Evolutionary conservation across 1,140 invertebrate genomes (phyloP).

Genomic region (Drosophila trapezifrons): DNA sequence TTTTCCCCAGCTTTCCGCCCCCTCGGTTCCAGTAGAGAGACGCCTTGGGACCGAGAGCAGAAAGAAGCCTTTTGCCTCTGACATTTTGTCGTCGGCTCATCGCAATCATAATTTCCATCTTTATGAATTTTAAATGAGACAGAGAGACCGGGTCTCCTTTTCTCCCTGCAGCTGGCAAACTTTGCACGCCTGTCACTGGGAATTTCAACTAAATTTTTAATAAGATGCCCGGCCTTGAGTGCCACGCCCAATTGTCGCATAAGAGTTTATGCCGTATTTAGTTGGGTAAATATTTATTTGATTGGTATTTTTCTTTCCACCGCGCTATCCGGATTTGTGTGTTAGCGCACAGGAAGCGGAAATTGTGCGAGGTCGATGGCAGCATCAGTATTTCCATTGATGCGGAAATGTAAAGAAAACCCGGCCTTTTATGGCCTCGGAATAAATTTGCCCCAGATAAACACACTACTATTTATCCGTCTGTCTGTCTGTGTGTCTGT

Average conservation of each 20-base stretch:
- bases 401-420: constrained; percentile 61
- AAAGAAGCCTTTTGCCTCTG: constrained; percentile 55
- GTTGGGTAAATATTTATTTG: constrained; percentile 80
- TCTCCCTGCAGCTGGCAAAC: constrained; percentile 52
- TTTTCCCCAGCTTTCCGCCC: neutral
- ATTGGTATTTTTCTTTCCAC: constrained; percentile 59
- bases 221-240: constrained; percentile 59
- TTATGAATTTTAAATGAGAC: constrained; percentile 82
- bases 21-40: neutral
- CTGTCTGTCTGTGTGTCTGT: neutral
- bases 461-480: constrained; percentile 12
- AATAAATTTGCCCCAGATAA: constrained; percentile 33
- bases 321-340: constrained; percentile 49
- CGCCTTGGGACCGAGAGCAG: constrained; percentile 15
- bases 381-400: constrained; percentile 46
- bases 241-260: constrained; percentile 50
- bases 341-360: constrained; percentile 61
- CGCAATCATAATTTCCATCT: constrained; percentile 80
- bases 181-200: constrained; percentile 69
- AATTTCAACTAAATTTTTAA: constrained; percentile 77
- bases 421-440: constrained; percentile 22
- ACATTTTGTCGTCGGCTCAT: constrained; percentile 79
- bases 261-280: constrained; percentile 64
- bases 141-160: constrained; percentile 20
- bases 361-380: constrained; percentile 69